phyloP scores from a whole-genome alignment of 2,888 invertebrate genomes.

The Rhagium mordax region DNA sequence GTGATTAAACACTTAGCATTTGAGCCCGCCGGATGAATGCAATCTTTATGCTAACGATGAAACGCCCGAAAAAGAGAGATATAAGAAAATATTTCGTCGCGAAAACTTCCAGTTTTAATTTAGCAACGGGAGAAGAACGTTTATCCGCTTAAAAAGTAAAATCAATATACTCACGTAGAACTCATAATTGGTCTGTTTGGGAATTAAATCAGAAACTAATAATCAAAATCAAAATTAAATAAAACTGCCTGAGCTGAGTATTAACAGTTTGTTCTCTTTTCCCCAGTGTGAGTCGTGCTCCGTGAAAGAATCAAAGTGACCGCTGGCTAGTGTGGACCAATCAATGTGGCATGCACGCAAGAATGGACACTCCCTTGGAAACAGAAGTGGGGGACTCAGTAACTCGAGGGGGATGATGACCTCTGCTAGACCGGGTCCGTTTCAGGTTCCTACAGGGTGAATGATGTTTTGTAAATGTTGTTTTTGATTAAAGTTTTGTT shows the following conservation, averaged over 20 bases:
- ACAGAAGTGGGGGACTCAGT: constrained; percentile 53
- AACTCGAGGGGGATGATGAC: constrained; percentile 60
- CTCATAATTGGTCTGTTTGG: background rate
- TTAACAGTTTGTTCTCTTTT: constrained; percentile 42
- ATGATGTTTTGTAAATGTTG: background rate
- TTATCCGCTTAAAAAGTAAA: constrained; percentile 52
- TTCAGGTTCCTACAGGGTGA: constrained; percentile 11
- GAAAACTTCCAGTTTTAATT: constrained; percentile 68
- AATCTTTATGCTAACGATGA: constrained; percentile 59
- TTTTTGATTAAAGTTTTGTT: background rate
- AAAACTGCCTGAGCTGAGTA: background rate
- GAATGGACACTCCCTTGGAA: constrained; percentile 59
- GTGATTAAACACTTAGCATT: constrained; percentile 9
- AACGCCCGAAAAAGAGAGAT: constrained; percentile 58
- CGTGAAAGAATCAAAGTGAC: constrained; percentile 56
- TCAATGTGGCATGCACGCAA: constrained; percentile 47
- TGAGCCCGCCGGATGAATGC: constrained; percentile 28
- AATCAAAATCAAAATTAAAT: background rate
- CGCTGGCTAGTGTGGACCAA: constrained; percentile 64
- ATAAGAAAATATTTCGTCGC: constrained; percentile 65
- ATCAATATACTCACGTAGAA: constrained; percentile 43
- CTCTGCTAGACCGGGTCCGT: constrained; percentile 42
- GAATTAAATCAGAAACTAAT: background rate
- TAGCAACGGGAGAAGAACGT: constrained; percentile 60
- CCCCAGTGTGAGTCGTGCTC: constrained; percentile 52